Base-by-base conservation (phyloP, 2,797 vertebrate genomes). In the Sebastes glaucus region DNA sequence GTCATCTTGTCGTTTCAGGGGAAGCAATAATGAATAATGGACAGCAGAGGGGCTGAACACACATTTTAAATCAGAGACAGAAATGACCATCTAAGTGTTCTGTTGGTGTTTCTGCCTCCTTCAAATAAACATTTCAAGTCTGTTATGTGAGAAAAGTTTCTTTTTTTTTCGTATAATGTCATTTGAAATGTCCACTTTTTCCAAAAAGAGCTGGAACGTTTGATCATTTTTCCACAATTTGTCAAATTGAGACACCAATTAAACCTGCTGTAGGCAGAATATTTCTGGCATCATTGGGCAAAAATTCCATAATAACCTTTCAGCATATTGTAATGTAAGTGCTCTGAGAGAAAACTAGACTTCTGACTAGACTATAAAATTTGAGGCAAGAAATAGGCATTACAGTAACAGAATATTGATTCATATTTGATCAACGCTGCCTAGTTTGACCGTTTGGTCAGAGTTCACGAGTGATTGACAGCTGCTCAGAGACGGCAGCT, bases 51-150 rank as follows among this genome's bases (percentile, higher is more conserved):
- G 2, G 2, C 42, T 53, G 16, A 42, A 18, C 18, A 55, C 38
- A n/a, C 1, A 30, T 25, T 25, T 38, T 18, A 20, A 64, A 53
- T 49, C 7, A 10, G 22, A 60, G 18, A 61, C 42, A 6, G 23
- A 67, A 42, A 18, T 13, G 14, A 71, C n/a, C 2, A 16, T 52
- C 42, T 61, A 27, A 49, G 53, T 6, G 5, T 25, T 35, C 61
- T 66, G 22, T 11, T 68, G 18, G 9, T 38, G 25, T 62, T 32
- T n/a, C 25, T 32, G 56, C 14, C 23, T 59, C 5, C 4, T 66
- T 65, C 7, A 72, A 88, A 88, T 82, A 85, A 80, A 85, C 32
- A 82, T 69, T 60, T 68, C 7, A 67, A 81, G 35, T 10, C 60
- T 71, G 64, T 27, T 71, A 49, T 73, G 28, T 63, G 66, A 35